Evolutionary conservation across 2,888 invertebrate genomes (phyloP), one percentile per base, ranked within the genome.

Genomic region (Dasysyrphus tricinctus): DNA sequence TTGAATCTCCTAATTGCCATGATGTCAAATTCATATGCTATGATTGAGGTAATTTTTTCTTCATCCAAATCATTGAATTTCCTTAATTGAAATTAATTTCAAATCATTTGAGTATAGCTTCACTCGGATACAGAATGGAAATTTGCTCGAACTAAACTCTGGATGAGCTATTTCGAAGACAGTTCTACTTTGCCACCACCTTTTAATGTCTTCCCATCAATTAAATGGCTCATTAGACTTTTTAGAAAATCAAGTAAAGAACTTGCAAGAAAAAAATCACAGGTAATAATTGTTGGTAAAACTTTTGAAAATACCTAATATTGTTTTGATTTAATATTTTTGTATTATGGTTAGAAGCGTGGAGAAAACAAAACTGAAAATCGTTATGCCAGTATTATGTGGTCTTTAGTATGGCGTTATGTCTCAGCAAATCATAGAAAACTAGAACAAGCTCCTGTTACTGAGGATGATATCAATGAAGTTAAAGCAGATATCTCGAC

Each of bases 111-210:
- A 29, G 16, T 37, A 6, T 32, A 98, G 98, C 96, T 97, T 94
- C 97, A 97, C 91, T 97, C 98, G 0, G 98, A 98, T 90, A 96
- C 96, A 0, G 98, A 98, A 93, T 98, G 98, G 98, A 98, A 98
- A 93, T 98, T 98, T 91, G 98, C 98, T 0, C 94, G 98, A 61
- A 97, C 98, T 0, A 96, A 97, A 89, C 93, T 99, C 4, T 98
- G 98, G 98, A 96, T 98, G 95, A 97, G 97, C 90, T 99, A 98
- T 92, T 99, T 99, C 91, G 98, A 98, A 91, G 97, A 97, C 90
- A 96, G 96, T 34, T 96, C 96, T 0, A 98, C 98, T 0, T 93
- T 98, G 34, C 98, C 98, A 0, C 96, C 98, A 0, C 98, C 98
- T 0, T 98, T 98, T 93, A 98, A 98, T 92, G 96, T 98, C 61